These are phyloP conservation scores for Electrona antarctica DNA, from an alignment of 2,113 vertebrate species.

Conservation along the genomic window DNA sequence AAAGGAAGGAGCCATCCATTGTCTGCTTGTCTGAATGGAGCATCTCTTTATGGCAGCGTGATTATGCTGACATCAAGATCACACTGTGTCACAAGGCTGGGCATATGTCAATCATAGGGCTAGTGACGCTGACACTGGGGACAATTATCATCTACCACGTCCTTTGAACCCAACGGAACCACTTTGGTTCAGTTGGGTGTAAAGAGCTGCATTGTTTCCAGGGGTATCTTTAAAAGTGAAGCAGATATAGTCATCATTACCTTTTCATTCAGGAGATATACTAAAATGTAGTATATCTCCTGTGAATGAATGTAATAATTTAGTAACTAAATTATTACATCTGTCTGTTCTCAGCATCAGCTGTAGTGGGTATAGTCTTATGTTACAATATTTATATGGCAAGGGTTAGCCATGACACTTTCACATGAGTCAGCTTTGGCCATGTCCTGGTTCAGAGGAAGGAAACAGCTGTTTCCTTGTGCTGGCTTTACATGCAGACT, in stretches of 20 bases:
- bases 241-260: too few relatives aligned
- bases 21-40: slow-evolving; percentile 33
- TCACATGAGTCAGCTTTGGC: slow-evolving; percentile 59
- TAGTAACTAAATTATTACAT: too few relatives aligned
- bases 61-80: slow-evolving; percentile 71
- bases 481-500: not conserved
- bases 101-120: slow-evolving; percentile 56
- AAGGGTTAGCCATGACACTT: not conserved
- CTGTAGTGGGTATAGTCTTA: too few relatives aligned
- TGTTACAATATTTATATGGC: too few relatives aligned
- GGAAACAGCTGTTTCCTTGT: slow-evolving; percentile 70
- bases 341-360: too few relatives aligned
- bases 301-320: too few relatives aligned
- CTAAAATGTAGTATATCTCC: too few relatives aligned
- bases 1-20: slow-evolving; percentile 31
- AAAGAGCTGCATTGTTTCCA: too few relatives aligned
- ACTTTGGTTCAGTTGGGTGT: too few relatives aligned
- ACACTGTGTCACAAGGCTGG: slow-evolving; percentile 61
- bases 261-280: too few relatives aligned
- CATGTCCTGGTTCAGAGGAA: slow-evolving; percentile 27
- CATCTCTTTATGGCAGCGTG: slow-evolving; percentile 54
- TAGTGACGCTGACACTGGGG: slow-evolving; percentile 46
- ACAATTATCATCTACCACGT: slow-evolving; percentile 32
- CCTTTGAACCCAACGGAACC: slow-evolving; percentile 29
- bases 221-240: too few relatives aligned